phyloP scores from a whole-genome alignment of 2,888 invertebrate species.

The Caenorhabditis macrosperma region DNA sequence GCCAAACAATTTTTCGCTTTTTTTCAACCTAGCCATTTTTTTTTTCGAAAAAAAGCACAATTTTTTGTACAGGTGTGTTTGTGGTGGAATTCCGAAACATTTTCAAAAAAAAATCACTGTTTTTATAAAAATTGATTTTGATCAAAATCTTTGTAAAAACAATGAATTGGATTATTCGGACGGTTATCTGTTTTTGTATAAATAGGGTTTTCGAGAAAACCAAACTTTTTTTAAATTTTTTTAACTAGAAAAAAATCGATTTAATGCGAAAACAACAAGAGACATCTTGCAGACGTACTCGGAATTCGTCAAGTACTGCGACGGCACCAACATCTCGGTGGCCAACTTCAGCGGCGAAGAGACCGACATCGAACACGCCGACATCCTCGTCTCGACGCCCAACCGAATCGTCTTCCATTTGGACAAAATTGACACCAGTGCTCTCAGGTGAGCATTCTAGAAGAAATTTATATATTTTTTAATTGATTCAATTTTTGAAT shows the following conservation, averaged over 20 bases:
- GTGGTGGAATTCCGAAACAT: no score
- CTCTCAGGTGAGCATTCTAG: constrained; percentile 17
- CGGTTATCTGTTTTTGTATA: constrained; percentile 80
- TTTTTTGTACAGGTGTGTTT: no score
- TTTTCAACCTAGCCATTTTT: no score
- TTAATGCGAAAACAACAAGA: no score
- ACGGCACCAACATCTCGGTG: constrained; percentile 24
- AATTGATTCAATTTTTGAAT: neutral
- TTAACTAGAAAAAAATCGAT: no score
- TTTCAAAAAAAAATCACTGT: no score
- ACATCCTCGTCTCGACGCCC: constrained; percentile 94
- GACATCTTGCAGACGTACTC: constrained; percentile 50
- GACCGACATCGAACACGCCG: constrained; percentile 81
- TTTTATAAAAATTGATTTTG: no score
- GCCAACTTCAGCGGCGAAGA: constrained; percentile 44
- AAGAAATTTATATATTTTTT: no score
- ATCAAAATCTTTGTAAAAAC: no score
- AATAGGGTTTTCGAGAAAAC: no score
- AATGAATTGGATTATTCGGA: no score
- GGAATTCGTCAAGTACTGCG: constrained; percentile 45
- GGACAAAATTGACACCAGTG: constrained; percentile 78
- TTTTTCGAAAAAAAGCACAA: neutral
- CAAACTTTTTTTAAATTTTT: neutral
- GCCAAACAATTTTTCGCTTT: no score
- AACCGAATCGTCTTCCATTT: constrained; percentile 91